Percentiles rank a stretch among this genome's conserved stretches.
Evolutionary conservation across 2,797 vertebrate species (phyloP).

Genomic region (Mormyrus proboscirostris): DNA sequence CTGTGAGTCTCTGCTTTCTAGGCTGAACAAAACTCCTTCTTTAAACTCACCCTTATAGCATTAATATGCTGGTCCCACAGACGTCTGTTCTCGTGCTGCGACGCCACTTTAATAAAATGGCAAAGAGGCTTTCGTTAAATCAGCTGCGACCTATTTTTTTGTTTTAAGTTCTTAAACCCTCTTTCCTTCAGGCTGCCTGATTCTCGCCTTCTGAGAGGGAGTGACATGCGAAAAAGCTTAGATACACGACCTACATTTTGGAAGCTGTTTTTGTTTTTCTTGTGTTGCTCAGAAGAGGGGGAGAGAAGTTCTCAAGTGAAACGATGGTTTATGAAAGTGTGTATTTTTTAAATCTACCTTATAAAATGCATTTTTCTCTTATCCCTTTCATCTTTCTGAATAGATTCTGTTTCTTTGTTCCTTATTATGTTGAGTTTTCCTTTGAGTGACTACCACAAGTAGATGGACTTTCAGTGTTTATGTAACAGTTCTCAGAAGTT

Average conservation of each 20-base stretch:
- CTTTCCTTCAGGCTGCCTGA: not conserved
- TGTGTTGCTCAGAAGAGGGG: not conserved
- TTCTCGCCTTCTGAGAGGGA: not conserved
- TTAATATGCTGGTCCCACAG: not conserved
- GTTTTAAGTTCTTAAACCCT: not conserved
- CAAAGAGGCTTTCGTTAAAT: slow-evolving; percentile 8
- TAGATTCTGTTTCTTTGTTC: slow-evolving; percentile 16
- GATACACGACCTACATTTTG: not conserved
- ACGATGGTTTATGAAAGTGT: not conserved
- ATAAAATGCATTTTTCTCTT: not conserved
- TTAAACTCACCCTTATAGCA: not conserved
- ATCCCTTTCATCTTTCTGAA: not conserved
- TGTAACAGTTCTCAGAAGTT: slow-evolving; percentile 52
- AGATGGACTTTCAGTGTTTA: slow-evolving; percentile 42
- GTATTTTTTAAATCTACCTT: not conserved
- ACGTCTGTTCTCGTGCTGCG: not conserved
- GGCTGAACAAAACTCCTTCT: not conserved
- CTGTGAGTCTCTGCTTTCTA: not conserved
- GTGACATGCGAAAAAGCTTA: slow-evolving; percentile 6
- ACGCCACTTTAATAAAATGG: not conserved
- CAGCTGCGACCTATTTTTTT: slow-evolving; percentile 1
- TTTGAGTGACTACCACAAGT: slow-evolving; percentile 6
- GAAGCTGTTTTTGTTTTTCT: not conserved
- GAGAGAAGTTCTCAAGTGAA: not conserved
- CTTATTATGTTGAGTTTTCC: not conserved